These are phyloP conservation scores for Bombus pascuorum DNA, from an alignment of 1,140 invertebrate species.

Conservation along the genomic window DNA sequence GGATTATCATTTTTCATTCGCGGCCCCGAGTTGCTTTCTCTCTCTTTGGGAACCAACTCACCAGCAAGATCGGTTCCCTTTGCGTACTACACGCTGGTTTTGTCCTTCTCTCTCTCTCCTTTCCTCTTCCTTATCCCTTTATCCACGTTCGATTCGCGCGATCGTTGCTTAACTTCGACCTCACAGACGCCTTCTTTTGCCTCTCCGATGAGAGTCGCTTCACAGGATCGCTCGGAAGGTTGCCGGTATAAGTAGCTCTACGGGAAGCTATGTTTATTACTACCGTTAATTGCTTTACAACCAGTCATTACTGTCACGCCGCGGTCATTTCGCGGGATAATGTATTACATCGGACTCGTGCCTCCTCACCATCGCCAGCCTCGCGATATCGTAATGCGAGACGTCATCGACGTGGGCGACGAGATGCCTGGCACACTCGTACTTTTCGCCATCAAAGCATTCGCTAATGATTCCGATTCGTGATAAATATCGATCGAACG, in stretches of 20 bases:
- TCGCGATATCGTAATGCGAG: constrained; percentile 32
- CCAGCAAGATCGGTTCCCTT: background rate
- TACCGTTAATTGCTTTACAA: constrained; percentile 70
- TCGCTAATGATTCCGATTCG: background rate
- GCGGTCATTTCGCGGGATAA: constrained; percentile 71
- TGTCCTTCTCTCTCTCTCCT: background rate
- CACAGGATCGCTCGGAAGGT: background rate
- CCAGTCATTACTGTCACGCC: constrained; percentile 67
- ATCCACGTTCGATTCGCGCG: constrained; percentile 38
- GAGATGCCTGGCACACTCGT: constrained; percentile 23
- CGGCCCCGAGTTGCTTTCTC: background rate
- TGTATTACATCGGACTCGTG: constrained; percentile 63
- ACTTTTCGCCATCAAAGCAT: constrained; percentile 37
- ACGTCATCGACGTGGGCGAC: constrained; percentile 52
- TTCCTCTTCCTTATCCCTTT: background rate
- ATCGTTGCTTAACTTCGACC: constrained; percentile 36
- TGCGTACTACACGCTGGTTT: background rate
- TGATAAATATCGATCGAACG: background rate
- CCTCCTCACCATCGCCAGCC: background rate
- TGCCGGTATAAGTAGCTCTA: constrained; percentile 38
- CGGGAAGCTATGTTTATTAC: constrained; percentile 65
- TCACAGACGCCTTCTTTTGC: constrained; percentile 11
- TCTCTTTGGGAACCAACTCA: background rate
- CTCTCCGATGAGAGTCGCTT: background rate
- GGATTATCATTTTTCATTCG: constrained; percentile 53